Percentiles rank a stretch among this genome's conserved stretches.
These are phyloP conservation scores for Sitta carolinensis DNA, from an alignment of 2,797 vertebrate genomes.

Conservation along the genomic window DNA sequence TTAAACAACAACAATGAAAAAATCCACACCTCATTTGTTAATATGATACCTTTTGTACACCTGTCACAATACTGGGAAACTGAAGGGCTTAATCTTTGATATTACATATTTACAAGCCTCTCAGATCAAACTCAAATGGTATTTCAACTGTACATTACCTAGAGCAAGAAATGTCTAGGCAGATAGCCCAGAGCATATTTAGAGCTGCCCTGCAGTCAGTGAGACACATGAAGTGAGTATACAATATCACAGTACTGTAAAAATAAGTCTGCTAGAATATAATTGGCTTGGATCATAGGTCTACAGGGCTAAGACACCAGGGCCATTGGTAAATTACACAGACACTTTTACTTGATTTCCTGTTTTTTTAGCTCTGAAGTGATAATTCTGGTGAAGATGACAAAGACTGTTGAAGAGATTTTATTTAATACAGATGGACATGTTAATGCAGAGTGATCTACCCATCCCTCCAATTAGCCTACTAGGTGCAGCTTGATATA, in stretches of 20 bases:
- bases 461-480: conserved; percentile 69
- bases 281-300: conserved; percentile 71
- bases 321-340: conserved; percentile 51
- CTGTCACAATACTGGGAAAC: not conserved
- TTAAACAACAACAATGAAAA: conserved; percentile 16
- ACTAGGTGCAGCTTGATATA: conserved; percentile 74
- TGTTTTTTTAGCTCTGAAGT: conserved; percentile 62
- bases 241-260: conserved; percentile 66
- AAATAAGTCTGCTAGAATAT: conserved; percentile 69
- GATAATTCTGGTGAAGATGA: conserved; percentile 66
- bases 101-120: conserved; percentile 64
- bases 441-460: conserved; percentile 73
- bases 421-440: conserved; percentile 74
- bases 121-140: conserved; percentile 68
- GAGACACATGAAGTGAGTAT: conserved; percentile 63
- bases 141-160: conserved; percentile 76
- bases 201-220: conserved; percentile 67
- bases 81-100: conserved; percentile 70
- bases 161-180: conserved; percentile 74
- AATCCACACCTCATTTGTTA: not conserved
- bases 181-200: conserved; percentile 70
- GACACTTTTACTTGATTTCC: conserved; percentile 58
- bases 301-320: conserved; percentile 6
- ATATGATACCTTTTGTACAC: conserved; percentile 35
- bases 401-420: conserved; percentile 57